Conservation (phyloP, 1,140 invertebrate species). For the Diorhabda elongata region DNA sequence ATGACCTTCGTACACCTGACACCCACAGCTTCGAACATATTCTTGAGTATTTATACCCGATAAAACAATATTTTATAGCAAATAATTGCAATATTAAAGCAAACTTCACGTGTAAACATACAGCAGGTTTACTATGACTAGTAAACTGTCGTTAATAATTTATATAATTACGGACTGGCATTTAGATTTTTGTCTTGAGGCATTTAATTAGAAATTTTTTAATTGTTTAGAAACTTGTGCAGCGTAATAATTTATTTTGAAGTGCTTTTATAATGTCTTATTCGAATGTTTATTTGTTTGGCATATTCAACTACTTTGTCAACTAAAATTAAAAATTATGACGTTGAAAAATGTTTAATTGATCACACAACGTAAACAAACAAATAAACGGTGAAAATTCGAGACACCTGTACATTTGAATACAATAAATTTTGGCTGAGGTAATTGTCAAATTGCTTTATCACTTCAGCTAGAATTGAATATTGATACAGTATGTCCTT, state of each 20-base stretch:
- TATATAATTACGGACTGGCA: constrained; percentile 28
- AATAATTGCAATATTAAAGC: constrained; percentile 42
- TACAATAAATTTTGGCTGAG: no score
- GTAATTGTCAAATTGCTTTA: no score
- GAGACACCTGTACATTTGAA: no score
- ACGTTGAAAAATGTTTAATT: no score
- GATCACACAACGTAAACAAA: no score
- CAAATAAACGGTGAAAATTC: no score
- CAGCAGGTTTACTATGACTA: constrained; percentile 27
- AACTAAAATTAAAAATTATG: no score
- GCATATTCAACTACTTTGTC: not conserved
- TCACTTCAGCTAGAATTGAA: no score
- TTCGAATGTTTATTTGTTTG: not conserved
- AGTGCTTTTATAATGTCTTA: not conserved
- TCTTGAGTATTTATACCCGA: constrained; percentile 43
- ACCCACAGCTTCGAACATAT: constrained; percentile 40
- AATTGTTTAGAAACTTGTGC: not conserved
- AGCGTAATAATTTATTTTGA: not conserved
- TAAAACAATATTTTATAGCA: constrained; percentile 44
- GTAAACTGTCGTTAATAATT: constrained; percentile 31
- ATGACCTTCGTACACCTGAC: constrained; percentile 43
- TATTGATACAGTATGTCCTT: no score
- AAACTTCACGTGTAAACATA: constrained; percentile 37
- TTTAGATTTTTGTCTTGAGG: constrained; percentile 1
- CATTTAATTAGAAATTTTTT: constrained; percentile 1